Evolutionary conservation across 2,113 vertebrate species (phyloP), one percentile per base, ranked within the genome.

Genomic region (Okapia johnstoni): DNA sequence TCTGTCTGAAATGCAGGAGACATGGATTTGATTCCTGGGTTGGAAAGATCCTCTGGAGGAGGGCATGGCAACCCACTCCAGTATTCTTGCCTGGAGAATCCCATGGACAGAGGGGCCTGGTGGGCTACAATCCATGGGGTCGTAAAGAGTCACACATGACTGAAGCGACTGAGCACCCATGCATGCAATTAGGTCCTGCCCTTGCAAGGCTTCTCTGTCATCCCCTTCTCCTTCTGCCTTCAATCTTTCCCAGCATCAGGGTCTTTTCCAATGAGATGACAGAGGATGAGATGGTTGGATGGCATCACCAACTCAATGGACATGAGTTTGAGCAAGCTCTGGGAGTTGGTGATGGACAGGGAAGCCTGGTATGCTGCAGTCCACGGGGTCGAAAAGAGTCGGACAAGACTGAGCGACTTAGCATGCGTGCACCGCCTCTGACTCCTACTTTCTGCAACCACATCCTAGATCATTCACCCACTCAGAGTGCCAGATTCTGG

Each of bases 401-500:
- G 1, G 36, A 76, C 40, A 14, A 0, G 23, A 76, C 23, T 43
- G 23, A 43, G 3, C 0, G 0, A 26, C 3, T 43, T 43, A 26
- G 36, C 23, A 7, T 0, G 21, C 11, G 1, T 3, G 21, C 26
- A 36, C 80, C 57, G 12, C 12, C 16, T 55, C 85, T 26, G 2
- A 4, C 12, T 88, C 14, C 43, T 3, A 21, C 57, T 21, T 80
- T 26, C 26, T 52, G 66, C 57, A 33, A 50, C 36, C 33, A 16
- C 28, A 66, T 46, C 4, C 83, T 61, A 13, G 10, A 25, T 30
- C 33, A 15, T 25, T 46, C 25, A 1, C 54, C 36, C 26, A 3
- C 33, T 54, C 52, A 43, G 1, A 1, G 52, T 36, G 36, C 79
- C 58, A 16, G 14, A 8, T 14, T 55, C 36, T 52, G 33, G 8